Evolutionary conservation across 1,140 invertebrate genomes (phyloP).

Genomic region (Drosophila nebulosa): DNA sequence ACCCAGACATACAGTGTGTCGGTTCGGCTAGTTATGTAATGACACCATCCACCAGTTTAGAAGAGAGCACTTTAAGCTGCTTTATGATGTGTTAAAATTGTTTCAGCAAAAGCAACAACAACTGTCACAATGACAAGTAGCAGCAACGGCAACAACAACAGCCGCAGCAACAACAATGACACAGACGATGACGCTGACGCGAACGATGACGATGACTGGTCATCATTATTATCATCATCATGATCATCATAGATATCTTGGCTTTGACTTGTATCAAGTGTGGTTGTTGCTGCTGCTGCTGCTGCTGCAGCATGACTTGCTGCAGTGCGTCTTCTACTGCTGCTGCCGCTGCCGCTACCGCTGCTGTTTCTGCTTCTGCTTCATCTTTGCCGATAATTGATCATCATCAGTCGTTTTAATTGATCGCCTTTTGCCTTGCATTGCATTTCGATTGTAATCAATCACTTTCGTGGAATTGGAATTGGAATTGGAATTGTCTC

Average conservation of each 20-base stretch:
- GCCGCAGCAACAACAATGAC: background rate
- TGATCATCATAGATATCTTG: conserved; percentile 30
- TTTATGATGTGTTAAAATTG: conserved; percentile 66
- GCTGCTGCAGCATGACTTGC: conserved; percentile 8
- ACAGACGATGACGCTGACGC: conserved; percentile 4
- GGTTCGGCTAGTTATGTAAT: conserved; percentile 50
- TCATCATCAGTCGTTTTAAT: conserved; percentile 78
- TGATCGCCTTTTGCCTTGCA: conserved; percentile 61
- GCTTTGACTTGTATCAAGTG: conserved; percentile 47
- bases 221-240: conserved; percentile 44
- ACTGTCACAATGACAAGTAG: conserved; percentile 32
- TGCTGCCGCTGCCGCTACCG: background rate
- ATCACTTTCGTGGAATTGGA: conserved; percentile 78
- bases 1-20: background rate
- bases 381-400: conserved; percentile 69
- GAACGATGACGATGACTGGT: conserved; percentile 52
- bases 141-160: conserved; percentile 9
- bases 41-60: conserved; percentile 5
- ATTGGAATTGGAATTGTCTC: conserved; percentile 58
- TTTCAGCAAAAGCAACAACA: conserved; percentile 46
- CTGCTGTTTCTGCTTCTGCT: conserved; percentile 8
- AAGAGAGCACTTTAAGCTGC: conserved; percentile 52
- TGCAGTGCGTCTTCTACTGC: background rate
- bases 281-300: conserved; percentile 13
- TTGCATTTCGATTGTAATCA: conserved; percentile 69